Evolutionary conservation across 2,888 invertebrate genomes (phyloP), one percentile per base, ranked within the genome.

Genomic region (Drosophila pegasa): DNA sequence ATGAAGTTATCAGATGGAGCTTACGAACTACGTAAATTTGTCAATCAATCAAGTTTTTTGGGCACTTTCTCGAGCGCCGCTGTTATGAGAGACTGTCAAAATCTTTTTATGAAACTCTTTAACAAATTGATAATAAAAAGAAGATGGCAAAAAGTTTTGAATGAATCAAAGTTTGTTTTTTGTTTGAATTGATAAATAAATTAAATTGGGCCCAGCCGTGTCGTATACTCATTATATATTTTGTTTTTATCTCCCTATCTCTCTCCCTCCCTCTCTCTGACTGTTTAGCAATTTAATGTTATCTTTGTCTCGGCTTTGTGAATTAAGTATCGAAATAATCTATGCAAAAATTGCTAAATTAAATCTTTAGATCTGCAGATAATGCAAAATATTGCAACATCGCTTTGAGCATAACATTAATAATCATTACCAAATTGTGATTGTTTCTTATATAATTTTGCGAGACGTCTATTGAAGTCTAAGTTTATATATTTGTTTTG

Each of bases 241-340:
- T 41, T 43, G 16, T 66, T 50, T 69, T 33, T 59, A n/a, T n/a
- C n/a, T n/a, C n/a, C n/a, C n/a, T n/a, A n/a, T n/a, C n/a, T n/a
- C n/a, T n/a, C n/a, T n/a, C n/a, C n/a, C n/a, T 48, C 3, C 4
- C 20, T n/a, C n/a, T 22, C 31, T 10, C 47, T 47, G 16, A 6
- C 47, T 47, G 16, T 48, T 22, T 86, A 83, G 88, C 80, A 71
- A 78, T 83, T 88, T 88, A 64, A 79, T 75, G 75, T 60, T 56
- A 52, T 72, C 72, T 86, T 78, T 71, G 80, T 86, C 86, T 68
- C 72, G 56, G 5, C 18, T 29, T 60, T 54, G 35, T 29, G 35
- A 16, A 22, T 8, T 31, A 29, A 35, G 37, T 12, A 40, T 50
- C 14, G 22, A 50, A n/a, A 31, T 48, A 48, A 48, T 9, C 31